These are phyloP conservation scores for Yponomeuta sedellus DNA, from an alignment of 2,888 invertebrate species.

Conservation along the genomic window DNA sequence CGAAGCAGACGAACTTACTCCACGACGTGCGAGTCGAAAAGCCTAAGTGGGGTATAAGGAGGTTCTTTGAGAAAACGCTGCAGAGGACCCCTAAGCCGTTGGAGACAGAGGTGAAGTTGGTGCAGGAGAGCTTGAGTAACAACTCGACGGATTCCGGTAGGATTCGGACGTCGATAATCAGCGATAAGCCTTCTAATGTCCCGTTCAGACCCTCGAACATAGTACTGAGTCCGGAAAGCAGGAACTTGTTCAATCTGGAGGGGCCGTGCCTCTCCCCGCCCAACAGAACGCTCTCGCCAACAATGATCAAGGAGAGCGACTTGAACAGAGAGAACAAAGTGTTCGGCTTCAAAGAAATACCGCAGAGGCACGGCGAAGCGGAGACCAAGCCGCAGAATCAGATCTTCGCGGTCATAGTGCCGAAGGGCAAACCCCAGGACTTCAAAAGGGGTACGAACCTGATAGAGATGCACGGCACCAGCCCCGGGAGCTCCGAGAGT, in stretches of 20 bases:
- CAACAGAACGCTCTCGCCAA: slow-evolving; percentile 62
- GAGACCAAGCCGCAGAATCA: slow-evolving; percentile 38
- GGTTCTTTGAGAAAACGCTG: slow-evolving; percentile 57
- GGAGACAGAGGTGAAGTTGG: slow-evolving; percentile 76
- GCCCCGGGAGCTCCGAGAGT: slow-evolving; percentile 52
- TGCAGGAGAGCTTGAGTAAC: slow-evolving; percentile 38
- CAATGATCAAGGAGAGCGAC: slow-evolving; percentile 58
- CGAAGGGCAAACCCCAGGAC: slow-evolving; percentile 51
- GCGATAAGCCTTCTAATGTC: slow-evolving; percentile 48
- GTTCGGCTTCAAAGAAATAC: slow-evolving; percentile 61
- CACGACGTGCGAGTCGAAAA: slow-evolving; percentile 54
- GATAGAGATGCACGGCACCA: slow-evolving; percentile 36
- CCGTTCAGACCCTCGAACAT: slow-evolving; percentile 53
- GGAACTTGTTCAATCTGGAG: slow-evolving; percentile 44
- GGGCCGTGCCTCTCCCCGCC: slow-evolving; percentile 66
- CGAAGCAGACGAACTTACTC: slow-evolving; percentile 62
- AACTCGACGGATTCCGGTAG: slow-evolving; percentile 30
- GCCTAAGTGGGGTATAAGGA: slow-evolving; percentile 59
- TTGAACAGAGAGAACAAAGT: slow-evolving; percentile 60
- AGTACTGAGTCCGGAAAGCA: slow-evolving; percentile 42
- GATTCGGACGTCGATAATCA: slow-evolving; percentile 47
- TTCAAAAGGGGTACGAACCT: slow-evolving; percentile 23
- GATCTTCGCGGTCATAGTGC: slow-evolving; percentile 70
- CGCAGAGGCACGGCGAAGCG: slow-evolving; percentile 41
- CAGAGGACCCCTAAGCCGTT: slow-evolving; percentile 43